Base-by-base conservation (phyloP, 2,113 vertebrate genomes). In the Diglossa brunneiventris region DNA sequence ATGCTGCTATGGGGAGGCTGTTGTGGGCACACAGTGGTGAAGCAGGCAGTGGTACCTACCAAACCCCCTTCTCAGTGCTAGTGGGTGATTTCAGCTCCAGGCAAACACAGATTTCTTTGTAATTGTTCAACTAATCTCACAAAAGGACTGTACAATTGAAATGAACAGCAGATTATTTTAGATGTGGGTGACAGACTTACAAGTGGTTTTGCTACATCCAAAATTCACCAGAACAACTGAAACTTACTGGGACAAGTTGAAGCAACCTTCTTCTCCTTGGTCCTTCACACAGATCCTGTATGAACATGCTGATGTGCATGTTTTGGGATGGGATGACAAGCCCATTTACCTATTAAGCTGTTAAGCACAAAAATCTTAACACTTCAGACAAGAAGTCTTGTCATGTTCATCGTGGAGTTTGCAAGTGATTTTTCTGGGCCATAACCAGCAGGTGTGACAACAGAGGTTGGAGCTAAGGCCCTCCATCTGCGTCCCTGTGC, bases 1-100 rank as follows among this genome's bases (percentile, higher is more conserved):
- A 8, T 5, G 14, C 27, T 83, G 35, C 26, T 42, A 0, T 55
- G 44, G 19, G 21, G 47, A 63, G 42, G 18, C 37, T 9, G 0
- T 6, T 63, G 27, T 33, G 69, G 21, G 2, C 27, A 13, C 1
- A 10, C 15, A 33, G 31, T 1, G 0, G 4, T n/a, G 37, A 81
- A 46, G 26, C 20, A 52, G 41, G 56, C 47, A 53, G 23, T 13
- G 7, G 26, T 58, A 55, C 33, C 7, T 70, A 15, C 39, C 28
- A 50, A 86, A 58, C 47, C 4, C 17, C 42, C 3, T 8, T 46
- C 66, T 58, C 30, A 50, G 17, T n/a, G 35, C 53, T 11, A 53
- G 15, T 2, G 2, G 50, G 8, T 61, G 17, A 64, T 78, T 77
- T 56, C 19, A 11, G 12, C 11, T 27, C 2, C 18, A 73, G 58